Conservation (phyloP, 2,888 invertebrate species). For the Helicoverpa assulta region DNA sequence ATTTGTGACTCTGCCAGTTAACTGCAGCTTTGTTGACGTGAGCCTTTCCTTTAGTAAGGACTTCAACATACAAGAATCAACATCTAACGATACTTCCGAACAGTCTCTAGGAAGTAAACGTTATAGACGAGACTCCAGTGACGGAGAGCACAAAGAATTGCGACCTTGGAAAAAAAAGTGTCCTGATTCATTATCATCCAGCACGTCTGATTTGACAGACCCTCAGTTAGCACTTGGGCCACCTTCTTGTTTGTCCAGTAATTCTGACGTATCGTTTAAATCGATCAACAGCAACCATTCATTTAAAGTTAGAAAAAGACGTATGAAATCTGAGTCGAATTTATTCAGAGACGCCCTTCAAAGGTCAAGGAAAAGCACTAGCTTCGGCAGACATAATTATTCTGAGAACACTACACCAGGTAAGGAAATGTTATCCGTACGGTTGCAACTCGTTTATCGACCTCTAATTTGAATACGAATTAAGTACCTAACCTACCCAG, state of each 20-base stretch:
- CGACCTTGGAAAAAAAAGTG: constrained; percentile 82
- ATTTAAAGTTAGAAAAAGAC: constrained; percentile 81
- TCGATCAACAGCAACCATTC: constrained; percentile 82
- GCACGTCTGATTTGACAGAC: constrained; percentile 74
- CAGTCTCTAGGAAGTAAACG: constrained; percentile 75
- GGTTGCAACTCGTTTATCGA: neutral
- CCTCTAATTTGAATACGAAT: neutral
- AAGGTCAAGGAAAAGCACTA: constrained; percentile 74
- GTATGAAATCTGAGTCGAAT: constrained; percentile 80
- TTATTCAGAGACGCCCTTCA: constrained; percentile 80
- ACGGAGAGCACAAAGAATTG: constrained; percentile 68
- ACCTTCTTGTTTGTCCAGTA: constrained; percentile 75
- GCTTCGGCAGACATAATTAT: constrained; percentile 67
- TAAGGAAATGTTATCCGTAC: neutral
- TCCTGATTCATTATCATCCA: constrained; percentile 74
- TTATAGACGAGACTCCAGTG: constrained; percentile 74
- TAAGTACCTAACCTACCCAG: neutral
- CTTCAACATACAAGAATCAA: constrained; percentile 71
- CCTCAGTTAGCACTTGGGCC: constrained; percentile 60
- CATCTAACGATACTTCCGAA: constrained; percentile 74
- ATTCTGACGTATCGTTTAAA: constrained; percentile 83
- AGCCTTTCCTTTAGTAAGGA: constrained; percentile 79
- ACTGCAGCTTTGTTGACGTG: constrained; percentile 72
- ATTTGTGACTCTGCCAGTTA: constrained; percentile 64
- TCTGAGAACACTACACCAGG: constrained; percentile 74